Evolutionary conservation across 2,113 vertebrate genomes (phyloP).

Genomic region (Pelobates fuscus): DNA sequence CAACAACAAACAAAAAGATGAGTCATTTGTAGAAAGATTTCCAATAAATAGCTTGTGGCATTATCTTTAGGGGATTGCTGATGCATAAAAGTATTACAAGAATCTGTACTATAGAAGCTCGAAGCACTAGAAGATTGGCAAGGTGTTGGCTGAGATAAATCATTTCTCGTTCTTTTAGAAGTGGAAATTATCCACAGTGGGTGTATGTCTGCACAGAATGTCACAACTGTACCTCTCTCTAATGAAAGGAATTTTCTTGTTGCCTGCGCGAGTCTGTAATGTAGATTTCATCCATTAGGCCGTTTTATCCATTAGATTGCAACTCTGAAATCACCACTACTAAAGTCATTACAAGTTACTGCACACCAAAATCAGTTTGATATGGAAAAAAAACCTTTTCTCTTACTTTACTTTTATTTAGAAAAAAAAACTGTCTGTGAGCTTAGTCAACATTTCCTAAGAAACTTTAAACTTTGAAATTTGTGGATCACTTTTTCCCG

Average conservation of each 20-base stretch:
- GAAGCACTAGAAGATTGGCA: not conserved
- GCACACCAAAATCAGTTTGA: conserved; percentile 1
- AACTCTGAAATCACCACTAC: not conserved
- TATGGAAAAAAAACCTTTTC: not conserved
- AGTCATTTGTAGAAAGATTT: not conserved
- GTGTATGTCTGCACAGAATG: conserved; percentile 12
- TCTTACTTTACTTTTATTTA: not conserved
- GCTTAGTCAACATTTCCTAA: too few species aligned
- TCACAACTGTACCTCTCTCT: not conserved
- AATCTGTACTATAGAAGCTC: not conserved
- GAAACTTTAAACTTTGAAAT: too few species aligned
- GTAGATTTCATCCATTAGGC: conserved; percentile 19
- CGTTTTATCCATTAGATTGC: conserved; percentile 3
- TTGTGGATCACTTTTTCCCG: too few species aligned
- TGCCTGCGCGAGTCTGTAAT: conserved; percentile 20
- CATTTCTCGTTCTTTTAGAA: not conserved
- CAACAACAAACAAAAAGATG: not conserved
- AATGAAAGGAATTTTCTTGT: conserved; percentile 29
- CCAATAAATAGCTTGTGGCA: not conserved
- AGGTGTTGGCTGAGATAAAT: conserved; percentile 15
- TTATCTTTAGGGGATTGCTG: not conserved
- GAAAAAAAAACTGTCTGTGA: too few species aligned
- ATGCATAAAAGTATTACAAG: not conserved
- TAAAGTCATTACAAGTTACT: conserved; percentile 3
- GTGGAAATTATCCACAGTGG: conserved; percentile 1